Percentiles rank a stretch among this genome's conserved stretches.
phyloP scores from a whole-genome alignment of 2,113 vertebrate genomes.

The Callionymus lyra region DNA sequence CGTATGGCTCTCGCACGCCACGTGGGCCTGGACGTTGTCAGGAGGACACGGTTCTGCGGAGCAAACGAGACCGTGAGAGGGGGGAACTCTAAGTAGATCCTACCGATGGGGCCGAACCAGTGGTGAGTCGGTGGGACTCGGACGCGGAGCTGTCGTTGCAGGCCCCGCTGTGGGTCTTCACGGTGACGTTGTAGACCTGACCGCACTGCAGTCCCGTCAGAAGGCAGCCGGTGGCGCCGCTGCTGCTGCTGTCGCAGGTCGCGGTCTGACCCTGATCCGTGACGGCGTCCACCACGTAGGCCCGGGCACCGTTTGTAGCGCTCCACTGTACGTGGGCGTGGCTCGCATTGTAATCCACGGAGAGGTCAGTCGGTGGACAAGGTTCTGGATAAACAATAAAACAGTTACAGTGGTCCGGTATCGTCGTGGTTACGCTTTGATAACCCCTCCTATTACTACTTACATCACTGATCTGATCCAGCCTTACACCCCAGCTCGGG shows the following conservation, averaged over 20 bases:
- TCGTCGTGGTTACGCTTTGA: too few relatives aligned
- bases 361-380: conserved; percentile 41
- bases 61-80: too few relatives aligned
- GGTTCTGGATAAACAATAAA: conserved; percentile 42
- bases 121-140: conserved; percentile 18
- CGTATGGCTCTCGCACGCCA: conserved; percentile 34
- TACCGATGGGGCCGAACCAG: conserved; percentile 50
- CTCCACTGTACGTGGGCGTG: conserved; percentile 39
- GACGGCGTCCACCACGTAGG: conserved; percentile 44
- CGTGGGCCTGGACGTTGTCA: conserved; percentile 25
- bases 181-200: conserved; percentile 52
- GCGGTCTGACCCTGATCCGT: conserved; percentile 18
- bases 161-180: conserved; percentile 41
- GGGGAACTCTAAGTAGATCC: too few relatives aligned
- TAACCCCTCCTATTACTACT: too few relatives aligned
- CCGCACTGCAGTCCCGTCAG: conserved; percentile 45
- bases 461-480: too few relatives aligned
- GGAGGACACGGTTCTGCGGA: conserved; percentile 57
- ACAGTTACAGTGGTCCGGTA: too few relatives aligned
- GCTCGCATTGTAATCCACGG: conserved; percentile 31
- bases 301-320: conserved; percentile 25
- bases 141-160: conserved; percentile 32
- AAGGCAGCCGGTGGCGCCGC: conserved; percentile 36
- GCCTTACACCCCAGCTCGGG: too few relatives aligned
- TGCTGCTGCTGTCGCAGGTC: conserved; percentile 38